Conservation (phyloP, 2,888 invertebrate genomes). For the Stictocephala bisonia region DNA sequence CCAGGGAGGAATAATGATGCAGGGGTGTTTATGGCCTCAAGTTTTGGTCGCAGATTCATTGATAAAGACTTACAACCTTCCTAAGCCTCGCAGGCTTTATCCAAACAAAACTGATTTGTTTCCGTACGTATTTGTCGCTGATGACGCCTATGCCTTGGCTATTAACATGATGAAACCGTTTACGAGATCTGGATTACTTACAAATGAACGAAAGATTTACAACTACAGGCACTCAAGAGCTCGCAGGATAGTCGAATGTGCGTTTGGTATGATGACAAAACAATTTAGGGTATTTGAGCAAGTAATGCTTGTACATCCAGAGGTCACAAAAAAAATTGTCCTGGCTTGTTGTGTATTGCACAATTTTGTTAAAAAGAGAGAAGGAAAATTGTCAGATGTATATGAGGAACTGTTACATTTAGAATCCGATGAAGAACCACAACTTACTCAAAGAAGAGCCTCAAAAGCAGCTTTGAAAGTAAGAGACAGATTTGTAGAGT, state of each 20-base stretch:
- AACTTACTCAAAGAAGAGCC: constrained; percentile 32
- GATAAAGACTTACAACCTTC: constrained; percentile 39
- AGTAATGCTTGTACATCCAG: constrained; percentile 31
- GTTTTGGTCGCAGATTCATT: constrained; percentile 33
- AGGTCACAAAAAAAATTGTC: constrained; percentile 36
- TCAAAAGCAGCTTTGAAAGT: constrained; percentile 35
- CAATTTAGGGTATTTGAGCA: constrained; percentile 15
- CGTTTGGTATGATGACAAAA: constrained; percentile 26
- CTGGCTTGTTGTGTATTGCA: constrained; percentile 41
- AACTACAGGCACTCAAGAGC: constrained; percentile 24
- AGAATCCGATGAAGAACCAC: constrained; percentile 34
- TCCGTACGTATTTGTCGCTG: constrained; percentile 38
- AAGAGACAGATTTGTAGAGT: constrained; percentile 16
- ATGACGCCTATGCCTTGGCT: constrained; percentile 7
- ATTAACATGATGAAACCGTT: constrained; percentile 17
- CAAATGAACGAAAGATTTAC: not conserved
- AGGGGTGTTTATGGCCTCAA: constrained; percentile 40
- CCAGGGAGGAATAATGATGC: constrained; percentile 43
- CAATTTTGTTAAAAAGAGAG: constrained; percentile 45
- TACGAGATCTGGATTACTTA: not conserved
- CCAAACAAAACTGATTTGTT: constrained; percentile 20
- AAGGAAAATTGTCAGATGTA: constrained; percentile 44
- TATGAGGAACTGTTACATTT: constrained; percentile 36
- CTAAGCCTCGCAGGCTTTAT: constrained; percentile 22
- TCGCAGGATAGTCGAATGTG: constrained; percentile 21